Evolutionary conservation across 2,797 vertebrate genomes (phyloP).

Genomic region (Molossus alvarezi): DNA sequence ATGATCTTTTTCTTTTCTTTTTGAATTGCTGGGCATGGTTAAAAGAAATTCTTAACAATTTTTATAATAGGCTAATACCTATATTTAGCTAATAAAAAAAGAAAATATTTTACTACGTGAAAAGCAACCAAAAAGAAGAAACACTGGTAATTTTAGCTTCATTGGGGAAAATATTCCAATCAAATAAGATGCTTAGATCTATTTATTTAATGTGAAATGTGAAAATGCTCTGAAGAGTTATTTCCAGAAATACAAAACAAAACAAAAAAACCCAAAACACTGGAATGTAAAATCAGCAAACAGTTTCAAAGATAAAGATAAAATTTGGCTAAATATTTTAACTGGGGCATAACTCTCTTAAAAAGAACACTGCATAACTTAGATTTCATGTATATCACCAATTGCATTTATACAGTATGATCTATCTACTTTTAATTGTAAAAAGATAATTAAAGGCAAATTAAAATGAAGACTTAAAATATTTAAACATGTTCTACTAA

Average conservation of each 20-base stretch:
- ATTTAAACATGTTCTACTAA: neutral
- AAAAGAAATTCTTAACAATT: slow-evolving; percentile 75
- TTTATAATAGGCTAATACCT: slow-evolving; percentile 72
- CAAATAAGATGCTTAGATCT: slow-evolving; percentile 35
- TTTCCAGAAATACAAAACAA: slow-evolving; percentile 30
- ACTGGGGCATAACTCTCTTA: neutral
- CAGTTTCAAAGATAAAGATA: slow-evolving; percentile 49
- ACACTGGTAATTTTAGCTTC: slow-evolving; percentile 68
- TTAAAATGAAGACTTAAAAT: slow-evolving; percentile 4
- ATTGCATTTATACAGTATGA: slow-evolving; percentile 1
- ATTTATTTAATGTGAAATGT: slow-evolving; percentile 55
- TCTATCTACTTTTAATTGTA: slow-evolving; percentile 67
- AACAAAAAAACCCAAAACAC: neutral
- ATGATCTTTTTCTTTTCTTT: slow-evolving; percentile 84
- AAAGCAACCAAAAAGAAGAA: slow-evolving; percentile 73
- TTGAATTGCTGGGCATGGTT: slow-evolving; percentile 71
- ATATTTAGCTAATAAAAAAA: slow-evolving; percentile 69
- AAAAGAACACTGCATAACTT: slow-evolving; percentile 64
- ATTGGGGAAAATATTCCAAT: slow-evolving; percentile 68
- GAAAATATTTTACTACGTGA: slow-evolving; percentile 77
- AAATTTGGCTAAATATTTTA: slow-evolving; percentile 68
- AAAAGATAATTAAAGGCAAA: slow-evolving; percentile 35
- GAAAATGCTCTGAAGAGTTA: slow-evolving; percentile 54
- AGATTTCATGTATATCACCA: slow-evolving; percentile 60
- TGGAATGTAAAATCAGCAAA: slow-evolving; percentile 43